Evolutionary conservation across 1,140 invertebrate species (phyloP).

Genomic region (Streblospio benedicti): DNA sequence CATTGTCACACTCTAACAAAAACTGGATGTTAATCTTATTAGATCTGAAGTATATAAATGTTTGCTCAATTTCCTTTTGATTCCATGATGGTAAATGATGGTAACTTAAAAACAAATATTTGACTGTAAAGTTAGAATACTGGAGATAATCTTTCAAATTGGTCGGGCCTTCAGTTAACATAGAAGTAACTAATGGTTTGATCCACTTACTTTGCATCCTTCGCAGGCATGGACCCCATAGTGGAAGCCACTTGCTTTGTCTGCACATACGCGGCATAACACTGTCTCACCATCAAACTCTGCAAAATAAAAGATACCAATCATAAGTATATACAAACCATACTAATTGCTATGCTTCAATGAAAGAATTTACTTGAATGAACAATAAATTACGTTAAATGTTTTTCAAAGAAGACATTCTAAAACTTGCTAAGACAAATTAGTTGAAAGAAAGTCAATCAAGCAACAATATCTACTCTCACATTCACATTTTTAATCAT

Average conservation of each 20-base stretch:
- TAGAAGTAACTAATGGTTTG: too few relatives aligned
- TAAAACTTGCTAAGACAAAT: neutral
- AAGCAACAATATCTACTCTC: neutral
- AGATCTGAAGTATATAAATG: too few relatives aligned
- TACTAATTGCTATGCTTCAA: neutral
- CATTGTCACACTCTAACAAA: too few relatives aligned
- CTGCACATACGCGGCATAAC: conserved; percentile 95
- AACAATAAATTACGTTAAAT: neutral
- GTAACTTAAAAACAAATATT: too few relatives aligned
- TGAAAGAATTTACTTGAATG: neutral
- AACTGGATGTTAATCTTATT: too few relatives aligned
- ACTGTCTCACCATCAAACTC: conserved; percentile 97
- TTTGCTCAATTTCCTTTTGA: too few relatives aligned
- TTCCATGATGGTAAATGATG: too few relatives aligned
- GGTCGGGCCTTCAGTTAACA: too few relatives aligned
- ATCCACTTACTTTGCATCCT: conserved; percentile 90
- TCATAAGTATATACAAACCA: conserved; percentile 14
- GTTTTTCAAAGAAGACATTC: neutral
- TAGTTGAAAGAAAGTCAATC: neutral
- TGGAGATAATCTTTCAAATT: too few relatives aligned
- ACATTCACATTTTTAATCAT: neutral
- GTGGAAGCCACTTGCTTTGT: conserved; percentile 97
- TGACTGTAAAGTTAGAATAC: too few relatives aligned
- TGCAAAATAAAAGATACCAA: conserved; percentile 57
- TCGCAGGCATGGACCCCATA: conserved; percentile 99